Evolutionary conservation across 2,113 vertebrate species (phyloP).

Genomic region (Tautogolabrus adspersus): DNA sequence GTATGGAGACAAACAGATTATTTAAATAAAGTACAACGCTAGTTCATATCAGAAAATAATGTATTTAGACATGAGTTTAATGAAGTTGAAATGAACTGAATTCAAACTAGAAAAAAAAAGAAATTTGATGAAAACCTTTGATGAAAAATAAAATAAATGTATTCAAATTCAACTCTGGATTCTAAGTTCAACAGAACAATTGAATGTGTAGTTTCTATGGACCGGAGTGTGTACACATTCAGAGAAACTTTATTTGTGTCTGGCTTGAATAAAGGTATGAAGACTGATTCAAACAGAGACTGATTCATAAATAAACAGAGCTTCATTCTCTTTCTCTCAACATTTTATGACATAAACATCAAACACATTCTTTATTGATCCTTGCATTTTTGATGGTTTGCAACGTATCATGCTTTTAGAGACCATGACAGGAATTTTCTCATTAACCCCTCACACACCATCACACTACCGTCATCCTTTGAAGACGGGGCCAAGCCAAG

Average conservation of each 20-base stretch:
- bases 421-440: constrained; percentile 12
- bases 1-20: constrained; percentile 30
- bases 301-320: neutral
- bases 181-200: neutral
- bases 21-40: constrained; percentile 1
- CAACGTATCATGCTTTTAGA: constrained; percentile 11
- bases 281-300: neutral
- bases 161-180: constrained; percentile 29
- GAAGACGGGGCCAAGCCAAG: constrained; percentile 54
- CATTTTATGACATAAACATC: neutral
- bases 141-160: constrained; percentile 39
- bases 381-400: constrained; percentile 25
- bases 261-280: neutral
- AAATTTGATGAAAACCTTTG: constrained; percentile 41
- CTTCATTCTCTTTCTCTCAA: neutral
- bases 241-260: neutral
- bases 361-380: constrained; percentile 4
- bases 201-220: neutral
- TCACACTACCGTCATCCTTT: constrained; percentile 26
- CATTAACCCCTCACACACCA: neutral
- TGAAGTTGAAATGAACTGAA: constrained; percentile 24
- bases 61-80: constrained; percentile 15
- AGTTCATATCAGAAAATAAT: constrained; percentile 9
- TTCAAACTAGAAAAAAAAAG: constrained; percentile 50
- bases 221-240: neutral